Evolutionary conservation across 2,888 invertebrate genomes (phyloP).

Genomic region (Eupithecia inturbata): DNA sequence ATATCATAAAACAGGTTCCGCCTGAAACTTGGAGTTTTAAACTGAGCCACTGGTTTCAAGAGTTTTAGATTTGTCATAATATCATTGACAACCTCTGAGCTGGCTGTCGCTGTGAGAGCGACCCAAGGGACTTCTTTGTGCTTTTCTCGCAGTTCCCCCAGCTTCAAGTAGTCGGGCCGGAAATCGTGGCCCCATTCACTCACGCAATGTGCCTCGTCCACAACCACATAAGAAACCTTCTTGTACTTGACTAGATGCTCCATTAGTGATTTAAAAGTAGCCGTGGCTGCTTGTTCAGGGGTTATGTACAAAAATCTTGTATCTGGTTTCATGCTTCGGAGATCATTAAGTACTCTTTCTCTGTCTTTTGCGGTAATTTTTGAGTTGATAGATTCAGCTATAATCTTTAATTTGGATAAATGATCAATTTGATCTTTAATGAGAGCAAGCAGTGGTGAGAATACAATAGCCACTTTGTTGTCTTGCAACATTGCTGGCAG

Average conservation of each 20-base stretch:
- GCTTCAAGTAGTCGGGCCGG: slow-evolving; percentile 95
- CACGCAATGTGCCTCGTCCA: slow-evolving; percentile 99
- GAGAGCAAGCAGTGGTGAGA: slow-evolving; percentile 97
- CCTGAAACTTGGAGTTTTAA: slow-evolving; percentile 95
- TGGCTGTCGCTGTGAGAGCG: slow-evolving; percentile 98
- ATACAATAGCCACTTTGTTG: slow-evolving; percentile 94
- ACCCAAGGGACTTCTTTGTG: slow-evolving; percentile 91
- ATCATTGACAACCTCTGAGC: slow-evolving; percentile 90
- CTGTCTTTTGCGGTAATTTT: slow-evolving; percentile 92
- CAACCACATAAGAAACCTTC: slow-evolving; percentile 94
- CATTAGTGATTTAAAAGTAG: slow-evolving; percentile 88
- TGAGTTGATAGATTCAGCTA: slow-evolving; percentile 96
- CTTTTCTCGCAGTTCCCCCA: slow-evolving; percentile 85
- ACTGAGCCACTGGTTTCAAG: slow-evolving; percentile 87
- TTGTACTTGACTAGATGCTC: slow-evolving; percentile 88
- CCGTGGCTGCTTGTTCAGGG: slow-evolving; percentile 96
- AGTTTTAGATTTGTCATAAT: slow-evolving; percentile 90
- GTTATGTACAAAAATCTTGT: slow-evolving; percentile 97
- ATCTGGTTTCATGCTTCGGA: slow-evolving; percentile 88
- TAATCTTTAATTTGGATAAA: slow-evolving; percentile 89
- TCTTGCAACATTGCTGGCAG: slow-evolving; percentile 94
- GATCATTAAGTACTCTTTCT: slow-evolving; percentile 89
- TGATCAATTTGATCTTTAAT: slow-evolving; percentile 99
- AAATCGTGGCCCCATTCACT: slow-evolving; percentile 99
- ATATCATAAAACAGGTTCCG: slow-evolving; percentile 98